These are phyloP conservation scores for Mustela nigripes DNA, from an alignment of 2,113 vertebrate species.

Conservation along the genomic window DNA sequence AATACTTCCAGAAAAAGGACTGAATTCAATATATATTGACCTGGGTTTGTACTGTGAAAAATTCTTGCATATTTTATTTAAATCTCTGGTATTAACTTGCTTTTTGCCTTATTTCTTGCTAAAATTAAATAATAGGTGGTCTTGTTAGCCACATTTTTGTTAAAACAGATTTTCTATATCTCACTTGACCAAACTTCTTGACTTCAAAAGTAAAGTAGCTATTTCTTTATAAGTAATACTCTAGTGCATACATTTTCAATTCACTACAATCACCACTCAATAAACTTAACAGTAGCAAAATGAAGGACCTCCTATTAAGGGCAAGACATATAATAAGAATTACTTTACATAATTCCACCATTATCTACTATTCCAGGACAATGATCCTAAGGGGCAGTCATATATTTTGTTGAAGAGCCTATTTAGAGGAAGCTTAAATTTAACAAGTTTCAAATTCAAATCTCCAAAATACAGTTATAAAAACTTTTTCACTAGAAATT, in stretches of 20 bases:
- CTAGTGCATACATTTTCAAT: not conserved
- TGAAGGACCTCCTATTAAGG: conserved; percentile 9
- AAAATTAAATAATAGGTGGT: conserved; percentile 4
- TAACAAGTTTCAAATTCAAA: conserved; percentile 63
- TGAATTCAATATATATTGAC: conserved; percentile 5
- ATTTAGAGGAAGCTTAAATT: conserved; percentile 44
- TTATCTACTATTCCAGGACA: not conserved
- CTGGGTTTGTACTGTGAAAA: not conserved
- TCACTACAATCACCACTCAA: not conserved
- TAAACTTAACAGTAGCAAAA: conserved; percentile 40
- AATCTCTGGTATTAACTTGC: not conserved
- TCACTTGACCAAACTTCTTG: not conserved
- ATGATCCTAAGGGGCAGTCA: not conserved
- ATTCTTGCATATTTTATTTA: not conserved
- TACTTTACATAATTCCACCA: conserved; percentile 51
- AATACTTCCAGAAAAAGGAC: not conserved
- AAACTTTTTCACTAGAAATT: conserved; percentile 60
- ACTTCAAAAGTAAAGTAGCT: not conserved
- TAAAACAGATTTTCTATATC: not conserved
- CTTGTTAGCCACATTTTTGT: not conserved
- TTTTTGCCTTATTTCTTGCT: not conserved
- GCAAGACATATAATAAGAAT: conserved; percentile 31
- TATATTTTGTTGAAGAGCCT: conserved; percentile 24
- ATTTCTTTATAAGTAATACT: conserved; percentile 30
- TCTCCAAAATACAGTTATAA: conserved; percentile 62